phyloP scores from a whole-genome alignment of 2,888 invertebrate species.

The Apamea epomidion region DNA sequence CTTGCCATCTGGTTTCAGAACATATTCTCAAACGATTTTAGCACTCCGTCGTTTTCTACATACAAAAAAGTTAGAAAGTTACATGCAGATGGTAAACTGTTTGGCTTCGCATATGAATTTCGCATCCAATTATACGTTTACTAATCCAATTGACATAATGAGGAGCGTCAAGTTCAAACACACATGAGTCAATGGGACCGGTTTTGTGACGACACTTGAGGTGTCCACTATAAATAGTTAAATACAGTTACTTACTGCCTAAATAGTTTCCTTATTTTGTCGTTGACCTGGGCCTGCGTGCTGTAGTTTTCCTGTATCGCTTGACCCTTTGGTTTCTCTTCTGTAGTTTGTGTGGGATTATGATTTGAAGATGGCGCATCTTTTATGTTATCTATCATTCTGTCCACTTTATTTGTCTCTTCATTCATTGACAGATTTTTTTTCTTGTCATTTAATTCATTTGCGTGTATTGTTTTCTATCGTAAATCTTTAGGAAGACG shows the following conservation, averaged over 20 bases:
- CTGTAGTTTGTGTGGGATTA: slow-evolving; percentile 8
- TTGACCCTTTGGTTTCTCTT: slow-evolving; percentile 7
- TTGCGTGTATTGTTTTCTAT: background rate
- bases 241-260: slow-evolving; percentile 29
- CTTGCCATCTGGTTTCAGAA: background rate
- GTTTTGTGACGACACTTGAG: slow-evolving; percentile 30
- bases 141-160: slow-evolving; percentile 67
- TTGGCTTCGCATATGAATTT: slow-evolving; percentile 62
- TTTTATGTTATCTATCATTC: background rate
- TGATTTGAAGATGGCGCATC: background rate
- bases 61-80: slow-evolving; percentile 49
- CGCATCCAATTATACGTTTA: slow-evolving; percentile 65
- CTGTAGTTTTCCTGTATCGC: slow-evolving; percentile 33
- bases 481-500: background rate
- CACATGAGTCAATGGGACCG: slow-evolving; percentile 39
- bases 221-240: slow-evolving; percentile 20
- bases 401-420: background rate
- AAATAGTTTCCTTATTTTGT: slow-evolving; percentile 39
- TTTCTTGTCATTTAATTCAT: background rate
- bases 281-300: slow-evolving; percentile 18
- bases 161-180: slow-evolving; percentile 53
- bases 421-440: background rate
- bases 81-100: slow-evolving; percentile 39
- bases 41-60: slow-evolving; percentile 2
- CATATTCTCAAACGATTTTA: background rate